Conservation (phyloP, 2,113 vertebrate genomes). For the Parotia lawesii region DNA sequence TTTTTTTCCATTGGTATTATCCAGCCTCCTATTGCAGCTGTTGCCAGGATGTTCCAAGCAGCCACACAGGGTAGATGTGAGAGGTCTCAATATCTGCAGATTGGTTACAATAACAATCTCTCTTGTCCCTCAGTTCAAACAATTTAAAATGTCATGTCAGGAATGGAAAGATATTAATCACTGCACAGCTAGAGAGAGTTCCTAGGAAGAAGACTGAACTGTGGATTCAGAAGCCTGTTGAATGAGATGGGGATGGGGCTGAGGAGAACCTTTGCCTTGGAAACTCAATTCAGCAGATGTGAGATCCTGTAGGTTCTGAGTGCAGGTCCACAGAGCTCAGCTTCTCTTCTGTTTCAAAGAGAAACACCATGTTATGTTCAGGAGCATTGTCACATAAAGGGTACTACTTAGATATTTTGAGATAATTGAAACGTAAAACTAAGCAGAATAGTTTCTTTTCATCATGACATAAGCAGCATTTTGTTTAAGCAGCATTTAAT, state of each 20-base stretch:
- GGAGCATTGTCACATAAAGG: neutral
- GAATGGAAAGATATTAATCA: conserved; percentile 37
- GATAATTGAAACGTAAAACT: neutral
- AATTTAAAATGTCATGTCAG: conserved; percentile 40
- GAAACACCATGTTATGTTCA: neutral
- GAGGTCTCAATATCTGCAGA: conserved; percentile 22
- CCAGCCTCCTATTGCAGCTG: neutral
- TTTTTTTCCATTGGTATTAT: neutral
- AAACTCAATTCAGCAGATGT: neutral
- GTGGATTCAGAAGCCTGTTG: neutral
- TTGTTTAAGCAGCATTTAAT: neutral
- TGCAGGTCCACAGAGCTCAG: neutral
- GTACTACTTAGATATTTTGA: neutral
- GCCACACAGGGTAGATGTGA: neutral
- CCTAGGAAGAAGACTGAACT: neutral
- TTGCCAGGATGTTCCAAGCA: neutral
- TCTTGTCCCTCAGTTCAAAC: conserved; percentile 22
- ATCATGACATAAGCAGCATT: neutral
- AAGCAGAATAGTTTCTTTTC: neutral
- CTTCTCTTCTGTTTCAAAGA: neutral
- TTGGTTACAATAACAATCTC: conserved; percentile 26
- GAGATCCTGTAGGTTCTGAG: neutral
- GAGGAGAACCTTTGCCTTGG: neutral
- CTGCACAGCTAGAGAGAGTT: neutral
- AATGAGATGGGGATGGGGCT: neutral